Conservation (phyloP, 2,113 vertebrate genomes). For the Orcinus orca region DNA sequence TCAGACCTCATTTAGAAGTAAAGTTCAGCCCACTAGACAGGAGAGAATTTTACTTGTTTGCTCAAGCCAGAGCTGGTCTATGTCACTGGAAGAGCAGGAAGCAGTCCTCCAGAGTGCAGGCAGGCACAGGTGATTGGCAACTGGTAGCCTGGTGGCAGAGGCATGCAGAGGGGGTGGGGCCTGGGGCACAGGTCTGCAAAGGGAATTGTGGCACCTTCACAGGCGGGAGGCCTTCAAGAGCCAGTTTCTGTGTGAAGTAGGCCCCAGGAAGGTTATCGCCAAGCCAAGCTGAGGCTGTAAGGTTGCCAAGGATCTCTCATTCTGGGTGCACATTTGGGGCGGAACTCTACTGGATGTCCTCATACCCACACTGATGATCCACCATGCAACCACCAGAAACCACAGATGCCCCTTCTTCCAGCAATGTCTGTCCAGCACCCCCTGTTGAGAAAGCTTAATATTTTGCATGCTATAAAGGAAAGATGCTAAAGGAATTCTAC, state of each 20-base stretch:
- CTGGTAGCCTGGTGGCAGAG: neutral
- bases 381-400: neutral
- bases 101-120: neutral
- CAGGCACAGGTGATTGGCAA: neutral
- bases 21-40: neutral
- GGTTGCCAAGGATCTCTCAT: neutral
- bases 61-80: neutral
- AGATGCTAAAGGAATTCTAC: neutral
- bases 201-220: fast-evolving
- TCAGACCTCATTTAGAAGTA: neutral
- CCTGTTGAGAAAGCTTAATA: neutral
- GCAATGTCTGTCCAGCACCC: neutral
- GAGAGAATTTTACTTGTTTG: neutral
- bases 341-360: neutral
- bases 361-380: neutral
- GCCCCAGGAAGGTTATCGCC: neutral
- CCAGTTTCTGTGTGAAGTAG: neutral
- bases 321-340: neutral
- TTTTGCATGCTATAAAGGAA: neutral
- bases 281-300: neutral
- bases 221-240: no score
- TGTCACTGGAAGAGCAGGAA: neutral
- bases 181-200: neutral
- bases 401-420: neutral
- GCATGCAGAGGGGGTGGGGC: neutral